Conservation (phyloP, 1,140 invertebrate species). For the Diprion similis region DNA sequence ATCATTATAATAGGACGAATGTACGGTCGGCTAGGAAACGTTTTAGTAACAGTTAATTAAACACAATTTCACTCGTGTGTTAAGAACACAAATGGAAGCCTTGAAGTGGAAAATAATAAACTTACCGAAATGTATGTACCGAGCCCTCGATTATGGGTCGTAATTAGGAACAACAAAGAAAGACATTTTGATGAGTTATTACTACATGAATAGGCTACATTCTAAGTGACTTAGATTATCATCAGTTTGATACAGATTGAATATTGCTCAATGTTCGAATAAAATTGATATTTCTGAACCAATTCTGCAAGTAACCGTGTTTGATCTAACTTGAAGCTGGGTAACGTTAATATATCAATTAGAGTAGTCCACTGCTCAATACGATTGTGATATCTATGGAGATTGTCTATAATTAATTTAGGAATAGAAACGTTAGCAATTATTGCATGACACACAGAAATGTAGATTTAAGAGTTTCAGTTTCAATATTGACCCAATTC, state of each 20-base stretch:
- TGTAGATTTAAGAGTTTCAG: not conserved
- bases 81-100: constrained; percentile 27
- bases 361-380: not conserved
- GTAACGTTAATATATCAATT: not conserved
- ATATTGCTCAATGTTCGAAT: not conserved
- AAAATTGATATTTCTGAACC: not conserved
- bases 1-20: not conserved
- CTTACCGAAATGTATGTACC: constrained; percentile 51
- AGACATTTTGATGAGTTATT: constrained; percentile 38
- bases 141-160: constrained; percentile 53
- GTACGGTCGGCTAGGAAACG: not conserved
- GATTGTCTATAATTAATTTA: no score
- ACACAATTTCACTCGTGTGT: not conserved
- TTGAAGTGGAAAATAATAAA: constrained; percentile 45
- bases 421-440: not conserved
- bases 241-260: not conserved
- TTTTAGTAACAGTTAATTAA: constrained; percentile 8
- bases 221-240: constrained; percentile 12
- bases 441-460: not conserved
- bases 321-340: not conserved
- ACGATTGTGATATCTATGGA: not conserved
- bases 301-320: not conserved
- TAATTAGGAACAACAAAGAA: constrained; percentile 56
- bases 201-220: constrained; percentile 6
- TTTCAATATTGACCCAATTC: not conserved